Percentiles rank a stretch among this genome's conserved stretches.
Conservation (phyloP, 1,140 invertebrate species). For the Helicoverpa armigera region DNA sequence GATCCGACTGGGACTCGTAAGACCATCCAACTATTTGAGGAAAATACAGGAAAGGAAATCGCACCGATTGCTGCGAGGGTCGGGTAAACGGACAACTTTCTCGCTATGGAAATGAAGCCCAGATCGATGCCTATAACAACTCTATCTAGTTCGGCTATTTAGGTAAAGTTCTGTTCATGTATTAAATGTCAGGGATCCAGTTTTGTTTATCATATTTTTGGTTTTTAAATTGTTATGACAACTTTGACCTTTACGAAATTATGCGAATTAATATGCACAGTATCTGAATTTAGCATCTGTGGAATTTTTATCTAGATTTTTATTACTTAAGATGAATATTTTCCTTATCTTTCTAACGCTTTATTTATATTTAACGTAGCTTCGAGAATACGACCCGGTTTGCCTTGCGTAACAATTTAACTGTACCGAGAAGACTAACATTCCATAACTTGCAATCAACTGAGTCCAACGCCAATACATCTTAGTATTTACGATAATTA, state of each 20-base stretch:
- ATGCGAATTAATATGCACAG: background rate
- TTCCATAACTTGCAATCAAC: constrained; percentile 6
- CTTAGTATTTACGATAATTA: constrained; percentile 40
- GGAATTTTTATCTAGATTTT: background rate
- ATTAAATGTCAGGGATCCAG: constrained; percentile 29
- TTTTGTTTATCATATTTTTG: background rate
- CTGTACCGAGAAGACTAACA: background rate
- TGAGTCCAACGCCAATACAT: constrained; percentile 20
- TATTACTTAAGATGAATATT: background rate
- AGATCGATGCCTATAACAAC: constrained; percentile 40
- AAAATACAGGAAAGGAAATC: constrained; percentile 72
- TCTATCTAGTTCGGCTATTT: constrained; percentile 37
- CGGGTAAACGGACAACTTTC: constrained; percentile 35
- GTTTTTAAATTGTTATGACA: constrained; percentile 17
- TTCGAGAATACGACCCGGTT: no score
- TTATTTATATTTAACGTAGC: no score
- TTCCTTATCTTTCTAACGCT: no score
- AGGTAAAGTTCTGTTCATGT: constrained; percentile 3
- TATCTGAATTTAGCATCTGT: background rate
- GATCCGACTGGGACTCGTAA: constrained; percentile 69
- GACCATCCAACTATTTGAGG: constrained; percentile 63
- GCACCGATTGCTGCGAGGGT: constrained; percentile 58
- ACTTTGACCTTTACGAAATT: constrained; percentile 34
- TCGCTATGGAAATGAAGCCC: constrained; percentile 53
- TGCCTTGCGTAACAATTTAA: background rate